Base-by-base conservation (phyloP, 2,888 invertebrate genomes). In the Entomobrya proxima region DNA sequence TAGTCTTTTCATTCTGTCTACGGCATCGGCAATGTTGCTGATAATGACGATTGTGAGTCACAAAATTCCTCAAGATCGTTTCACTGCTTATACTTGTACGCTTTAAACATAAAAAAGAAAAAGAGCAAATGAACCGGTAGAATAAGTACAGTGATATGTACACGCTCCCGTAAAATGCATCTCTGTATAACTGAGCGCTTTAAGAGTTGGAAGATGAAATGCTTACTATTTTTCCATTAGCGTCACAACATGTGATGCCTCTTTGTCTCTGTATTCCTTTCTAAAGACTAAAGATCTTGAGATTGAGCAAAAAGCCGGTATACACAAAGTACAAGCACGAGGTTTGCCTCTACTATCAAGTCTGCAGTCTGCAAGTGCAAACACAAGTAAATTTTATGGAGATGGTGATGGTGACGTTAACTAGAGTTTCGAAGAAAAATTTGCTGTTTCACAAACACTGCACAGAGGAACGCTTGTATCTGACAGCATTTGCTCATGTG, bases 221-320 rank as follows among this genome's bases (percentile, higher is more conserved):
- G 47, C 32, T 40, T 67, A 30, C 67, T 18, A n/a, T 67, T 67
- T 40, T 74, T 74, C 50, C 32, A 74, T 74, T 74, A 74, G 27
- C 74, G 74, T 64, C 64, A 64, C 35, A 47, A 18, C 67, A 55
- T 80, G 74, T 67, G 83, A 83, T 83, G 75, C 83, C 83, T 67
- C 55, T 83, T 76, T 52, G 83, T 83, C 83, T 83, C 47, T 74
- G 72, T 64, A n/a, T 64, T 50, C 30, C 32, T 37, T 74, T 50
- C 40, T 32, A n/a, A 18, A 15, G 50, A 50, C 50, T 24, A 18
- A 69, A 30, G 30, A 74, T 47, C 50, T 40, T 40, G 15, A 32
- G 35, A 61, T 47, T 47, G 44, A 27, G 44, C 72, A 15, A 44
- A 44, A 18, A 47, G 61, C 61, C 74, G 64, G 44, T 52, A 50